These are phyloP conservation scores for Grallaria varia DNA, from an alignment of 2,113 vertebrate species.

Conservation along the genomic window DNA sequence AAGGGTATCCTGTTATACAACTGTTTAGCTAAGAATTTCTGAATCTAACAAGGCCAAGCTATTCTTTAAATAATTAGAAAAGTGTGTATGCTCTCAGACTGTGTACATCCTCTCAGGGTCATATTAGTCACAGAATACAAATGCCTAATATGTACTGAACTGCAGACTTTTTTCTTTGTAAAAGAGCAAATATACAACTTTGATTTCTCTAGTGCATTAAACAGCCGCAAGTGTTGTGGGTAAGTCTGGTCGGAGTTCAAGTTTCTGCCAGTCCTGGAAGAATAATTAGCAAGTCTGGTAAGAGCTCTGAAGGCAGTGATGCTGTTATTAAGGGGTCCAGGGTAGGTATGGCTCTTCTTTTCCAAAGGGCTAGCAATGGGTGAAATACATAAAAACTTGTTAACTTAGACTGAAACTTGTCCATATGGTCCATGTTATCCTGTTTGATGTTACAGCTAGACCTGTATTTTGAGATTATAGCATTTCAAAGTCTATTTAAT, in stretches of 20 bases:
- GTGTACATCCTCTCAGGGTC: background rate
- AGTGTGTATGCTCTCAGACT: background rate
- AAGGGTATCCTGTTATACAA: background rate
- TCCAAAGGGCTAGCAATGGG: background rate
- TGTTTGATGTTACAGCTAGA: background rate
- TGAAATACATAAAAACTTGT: background rate
- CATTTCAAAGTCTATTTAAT: background rate
- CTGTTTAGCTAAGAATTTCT: background rate
- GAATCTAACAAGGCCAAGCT: background rate
- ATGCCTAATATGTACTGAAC: background rate
- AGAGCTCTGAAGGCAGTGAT: background rate
- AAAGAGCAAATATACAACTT: slow-evolving; percentile 46
- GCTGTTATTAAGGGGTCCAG: background rate
- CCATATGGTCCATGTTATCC: background rate
- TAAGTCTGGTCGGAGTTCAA: slow-evolving; percentile 35
- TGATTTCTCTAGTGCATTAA: slow-evolving; percentile 63
- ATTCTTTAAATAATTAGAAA: slow-evolving; percentile 23
- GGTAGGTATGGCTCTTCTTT: background rate
- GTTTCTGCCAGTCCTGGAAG: slow-evolving; percentile 35
- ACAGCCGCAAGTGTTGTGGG: background rate
- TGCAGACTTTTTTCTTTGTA: background rate
- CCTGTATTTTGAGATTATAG: background rate
- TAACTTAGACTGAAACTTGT: background rate
- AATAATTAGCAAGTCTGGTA: slow-evolving; percentile 8
- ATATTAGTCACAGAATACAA: background rate